phyloP scores from a whole-genome alignment of 2,797 vertebrate species.

The Avahi laniger region DNA sequence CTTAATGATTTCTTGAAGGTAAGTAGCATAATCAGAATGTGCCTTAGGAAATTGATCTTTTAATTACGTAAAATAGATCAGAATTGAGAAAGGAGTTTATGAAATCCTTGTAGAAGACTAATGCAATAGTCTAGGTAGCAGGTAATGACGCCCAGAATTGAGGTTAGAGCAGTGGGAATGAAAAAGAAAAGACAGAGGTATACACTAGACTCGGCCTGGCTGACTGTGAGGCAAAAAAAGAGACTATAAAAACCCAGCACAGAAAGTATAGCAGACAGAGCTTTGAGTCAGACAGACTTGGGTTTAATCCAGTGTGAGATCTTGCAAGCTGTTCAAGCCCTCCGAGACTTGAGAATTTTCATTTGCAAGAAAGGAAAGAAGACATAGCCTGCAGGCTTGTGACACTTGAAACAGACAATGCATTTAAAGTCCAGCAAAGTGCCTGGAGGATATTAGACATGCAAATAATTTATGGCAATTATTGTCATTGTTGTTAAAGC shows the following conservation, averaged over 20 bases:
- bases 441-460: not conserved
- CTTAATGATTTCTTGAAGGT: not conserved
- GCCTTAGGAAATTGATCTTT: not conserved
- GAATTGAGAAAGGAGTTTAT: not conserved
- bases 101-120: not conserved
- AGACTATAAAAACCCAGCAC: not conserved
- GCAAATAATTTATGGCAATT: not conserved
- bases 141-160: not conserved
- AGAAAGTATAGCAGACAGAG: not conserved
- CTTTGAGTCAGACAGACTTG: not conserved
- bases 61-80: not conserved
- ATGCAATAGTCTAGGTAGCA: not conserved
- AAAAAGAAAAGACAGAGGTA: not conserved
- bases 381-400: not conserved
- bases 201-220: accelerated
- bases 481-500: not conserved
- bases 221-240: not conserved
- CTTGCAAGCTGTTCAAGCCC: not conserved
- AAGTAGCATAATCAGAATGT: not conserved
- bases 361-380: not conserved
- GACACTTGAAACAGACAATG: not conserved
- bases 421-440: not conserved
- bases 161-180: not conserved
- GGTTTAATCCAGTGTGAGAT: not conserved
- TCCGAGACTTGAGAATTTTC: not conserved